A percentile compares a stretch with the other conserved stretches of the same genome.
These are phyloP conservation scores for Phoxinus dragarum DNA, from an alignment of 2,797 vertebrate genomes.

Conservation along the genomic window DNA sequence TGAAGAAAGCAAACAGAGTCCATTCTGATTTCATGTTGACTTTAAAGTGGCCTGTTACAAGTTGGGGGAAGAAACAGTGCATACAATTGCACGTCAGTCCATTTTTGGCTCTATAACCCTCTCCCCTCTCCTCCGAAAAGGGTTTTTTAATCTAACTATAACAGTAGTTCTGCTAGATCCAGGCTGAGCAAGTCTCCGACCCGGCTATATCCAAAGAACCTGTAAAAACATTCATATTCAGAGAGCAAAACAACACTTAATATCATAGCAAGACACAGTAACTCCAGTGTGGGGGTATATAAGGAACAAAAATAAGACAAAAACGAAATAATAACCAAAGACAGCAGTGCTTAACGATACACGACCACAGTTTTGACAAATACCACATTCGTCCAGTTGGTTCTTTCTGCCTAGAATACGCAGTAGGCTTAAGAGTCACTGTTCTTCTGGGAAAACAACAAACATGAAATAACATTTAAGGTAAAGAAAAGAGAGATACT, in stretches of 20 bases:
- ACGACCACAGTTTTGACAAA: constrained; percentile 70
- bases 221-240: constrained; percentile 71
- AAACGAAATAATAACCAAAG: constrained; percentile 61
- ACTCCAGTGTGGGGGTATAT: constrained; percentile 83
- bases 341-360: constrained; percentile 73
- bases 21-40: background rate
- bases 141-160: constrained; percentile 71
- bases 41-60: constrained; percentile 34
- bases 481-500: constrained; percentile 3
- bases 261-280: constrained; percentile 63
- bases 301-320: constrained; percentile 59
- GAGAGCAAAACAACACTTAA: constrained; percentile 57
- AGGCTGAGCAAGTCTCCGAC: constrained; percentile 48
- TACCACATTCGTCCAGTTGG: constrained; percentile 60
- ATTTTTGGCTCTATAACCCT: constrained; percentile 71
- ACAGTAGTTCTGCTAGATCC: constrained; percentile 81
- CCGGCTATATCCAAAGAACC: constrained; percentile 65
- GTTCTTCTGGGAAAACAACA: constrained; percentile 35
- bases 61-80: constrained; percentile 61
- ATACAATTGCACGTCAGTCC: constrained; percentile 79
- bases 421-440: constrained; percentile 48
- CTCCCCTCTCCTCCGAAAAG: constrained; percentile 59
- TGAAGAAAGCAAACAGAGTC: background rate
- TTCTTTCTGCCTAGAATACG: constrained; percentile 50
- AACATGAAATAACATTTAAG: constrained; percentile 29